Base-by-base conservation (phyloP, 2,113 vertebrate genomes). In the Gorsachius goisagi region DNA sequence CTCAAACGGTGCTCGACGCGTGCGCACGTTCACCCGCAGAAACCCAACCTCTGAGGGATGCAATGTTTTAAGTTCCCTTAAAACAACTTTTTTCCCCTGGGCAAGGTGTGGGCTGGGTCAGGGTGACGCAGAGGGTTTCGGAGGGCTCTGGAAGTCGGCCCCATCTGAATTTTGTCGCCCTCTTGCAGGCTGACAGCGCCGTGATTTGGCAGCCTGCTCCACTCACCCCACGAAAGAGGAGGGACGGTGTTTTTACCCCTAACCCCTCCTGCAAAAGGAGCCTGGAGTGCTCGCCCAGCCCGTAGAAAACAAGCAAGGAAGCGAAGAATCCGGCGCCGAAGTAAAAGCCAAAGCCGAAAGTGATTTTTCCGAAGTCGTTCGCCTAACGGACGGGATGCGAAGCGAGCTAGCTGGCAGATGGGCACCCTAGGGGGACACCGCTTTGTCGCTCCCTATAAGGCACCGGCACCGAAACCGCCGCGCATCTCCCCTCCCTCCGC, bases 371-470 rank as follows among this genome's bases (percentile, higher is more conserved):
- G 7, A 9, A 74, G 18, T 58, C 5, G 9, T 86, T 59, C 7
- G 39, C 84, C 76, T 62, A 30, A 28, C 0, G 3, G 89, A 93
- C n/a, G 15, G 78, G 96, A 90, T 14, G 35, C 9, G 55, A 88
- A 96, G 63, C 35, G 92, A 96, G 87, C 37, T 90, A 88, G 82
- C 87, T 76, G 92, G 96, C 97, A 98, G 97, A 96, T 87, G 97
- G 94, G 71, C 15, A 85, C 96, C 97, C 97, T 45, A 30, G 64
- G 97, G 98, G 94, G 32, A 72, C 93, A 11, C 64, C 4, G 58
- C 5, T 92, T 55, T 93, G 96, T 97, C 97, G 35, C 93, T 97
- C 94, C 82, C 90, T 58, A 50, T 97, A 89, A 97, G 71, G 64
- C 15, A 7, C 50, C 15, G 30, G 28, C 35, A 4, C 44, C 77